phyloP scores from a whole-genome alignment of 1,140 invertebrate genomes.

The Gerris buenoi region DNA sequence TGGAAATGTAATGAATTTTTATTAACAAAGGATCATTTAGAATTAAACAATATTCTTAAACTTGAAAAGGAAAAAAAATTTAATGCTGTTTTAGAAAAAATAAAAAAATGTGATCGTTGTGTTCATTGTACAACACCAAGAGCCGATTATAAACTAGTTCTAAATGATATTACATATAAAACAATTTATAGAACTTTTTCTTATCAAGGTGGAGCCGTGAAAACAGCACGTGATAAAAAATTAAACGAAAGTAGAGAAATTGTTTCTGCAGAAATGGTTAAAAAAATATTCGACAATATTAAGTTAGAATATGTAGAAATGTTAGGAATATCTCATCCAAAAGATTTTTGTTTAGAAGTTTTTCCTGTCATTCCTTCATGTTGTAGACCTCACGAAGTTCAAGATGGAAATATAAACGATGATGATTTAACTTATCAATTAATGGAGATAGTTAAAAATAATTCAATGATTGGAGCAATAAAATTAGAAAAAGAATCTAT shows the following conservation, averaged over 20 bases:
- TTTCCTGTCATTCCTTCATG: not conserved
- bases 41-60: not conserved
- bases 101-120: not conserved
- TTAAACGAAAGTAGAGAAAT: not conserved
- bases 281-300: not conserved
- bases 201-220: not conserved
- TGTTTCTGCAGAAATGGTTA: not conserved
- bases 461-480: not conserved
- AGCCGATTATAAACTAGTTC: not conserved
- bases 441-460: not conserved
- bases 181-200: not conserved
- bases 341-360: not conserved
- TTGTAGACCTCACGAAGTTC: not conserved
- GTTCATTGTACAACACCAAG: not conserved
- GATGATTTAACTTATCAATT: not conserved
- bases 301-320: not conserved
- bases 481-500: not conserved
- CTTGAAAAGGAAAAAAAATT: not conserved
- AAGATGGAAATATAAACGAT: not conserved
- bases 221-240: not conserved
- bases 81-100: not conserved
- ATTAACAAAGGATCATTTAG: not conserved
- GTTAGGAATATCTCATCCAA: not conserved
- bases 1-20: not conserved
- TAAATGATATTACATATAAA: not conserved